Conservation (phyloP, 2,113 vertebrate genomes). For the Opisthocomus hoazin region DNA sequence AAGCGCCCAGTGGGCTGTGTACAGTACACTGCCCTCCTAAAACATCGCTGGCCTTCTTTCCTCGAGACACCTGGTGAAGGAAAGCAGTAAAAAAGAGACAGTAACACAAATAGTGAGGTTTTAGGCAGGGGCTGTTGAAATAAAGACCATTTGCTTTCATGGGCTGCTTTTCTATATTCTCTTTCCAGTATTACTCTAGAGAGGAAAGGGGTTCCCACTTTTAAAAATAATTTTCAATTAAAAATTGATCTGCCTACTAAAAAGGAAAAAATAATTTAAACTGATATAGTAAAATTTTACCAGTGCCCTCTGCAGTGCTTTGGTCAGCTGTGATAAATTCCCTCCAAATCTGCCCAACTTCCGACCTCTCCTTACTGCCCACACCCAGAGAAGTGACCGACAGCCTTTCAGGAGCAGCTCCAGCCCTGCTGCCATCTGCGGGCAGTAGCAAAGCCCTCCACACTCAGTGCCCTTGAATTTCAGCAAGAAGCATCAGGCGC, state of each 20-base stretch:
- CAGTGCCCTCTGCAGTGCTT: not conserved
- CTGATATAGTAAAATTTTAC: not conserved
- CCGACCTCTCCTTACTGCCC: not conserved
- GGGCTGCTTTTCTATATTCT: not conserved
- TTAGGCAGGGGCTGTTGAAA: not conserved
- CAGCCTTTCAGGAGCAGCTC: not conserved
- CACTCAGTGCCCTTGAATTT: not conserved
- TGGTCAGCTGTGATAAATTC: not conserved
- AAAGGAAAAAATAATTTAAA: not conserved
- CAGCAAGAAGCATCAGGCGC: accelerated
- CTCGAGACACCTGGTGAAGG: not conserved
- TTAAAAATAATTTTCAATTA: not conserved
- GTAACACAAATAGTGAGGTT: not conserved
- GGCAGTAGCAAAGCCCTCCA: not conserved
- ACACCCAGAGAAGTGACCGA: not conserved
- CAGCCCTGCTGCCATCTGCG: accelerated
- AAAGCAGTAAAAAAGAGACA: not conserved
- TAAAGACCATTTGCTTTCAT: not conserved
- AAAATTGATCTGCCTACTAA: not conserved
- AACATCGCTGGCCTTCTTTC: not conserved
- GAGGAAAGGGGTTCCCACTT: not conserved
- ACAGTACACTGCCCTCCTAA: not conserved
- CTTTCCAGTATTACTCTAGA: not conserved
- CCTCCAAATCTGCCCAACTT: not conserved
- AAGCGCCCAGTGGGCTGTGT: not conserved